phyloP scores from a whole-genome alignment of 1,140 invertebrate species.

The Drosophila rhopaloa region DNA sequence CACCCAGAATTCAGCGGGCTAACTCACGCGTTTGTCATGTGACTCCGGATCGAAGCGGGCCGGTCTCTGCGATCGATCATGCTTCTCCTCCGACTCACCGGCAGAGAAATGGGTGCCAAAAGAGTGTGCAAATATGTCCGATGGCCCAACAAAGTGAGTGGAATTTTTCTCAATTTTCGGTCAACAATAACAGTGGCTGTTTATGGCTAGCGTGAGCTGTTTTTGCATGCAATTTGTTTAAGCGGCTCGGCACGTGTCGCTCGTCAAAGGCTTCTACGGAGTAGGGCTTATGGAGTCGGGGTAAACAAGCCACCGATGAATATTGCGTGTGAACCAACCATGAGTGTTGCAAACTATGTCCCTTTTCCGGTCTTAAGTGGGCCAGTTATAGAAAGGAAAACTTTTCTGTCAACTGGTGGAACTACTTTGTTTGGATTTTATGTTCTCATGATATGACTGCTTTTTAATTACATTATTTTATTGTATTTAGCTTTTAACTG shows the following conservation, averaged over 20 bases:
- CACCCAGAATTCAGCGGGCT: slow-evolving; percentile 48
- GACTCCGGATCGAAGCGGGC: slow-evolving; percentile 29
- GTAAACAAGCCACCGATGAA: slow-evolving; percentile 2
- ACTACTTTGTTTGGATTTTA: background rate
- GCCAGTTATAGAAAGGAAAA: background rate
- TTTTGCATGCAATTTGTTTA: slow-evolving; percentile 35
- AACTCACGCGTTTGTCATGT: slow-evolving; percentile 78
- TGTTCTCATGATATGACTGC: no score
- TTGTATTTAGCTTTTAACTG: no score
- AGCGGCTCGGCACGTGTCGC: slow-evolving; percentile 38
- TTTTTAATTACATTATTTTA: no score
- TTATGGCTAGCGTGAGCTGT: slow-evolving; percentile 49
- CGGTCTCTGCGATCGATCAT: slow-evolving; percentile 15
- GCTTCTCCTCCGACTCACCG: background rate
- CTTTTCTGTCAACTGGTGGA: background rate
- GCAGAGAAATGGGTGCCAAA: slow-evolving; percentile 36
- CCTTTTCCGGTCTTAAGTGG: slow-evolving; percentile 23
- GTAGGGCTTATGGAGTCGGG: background rate
- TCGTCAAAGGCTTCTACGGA: slow-evolving; percentile 41
- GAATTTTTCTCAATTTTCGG: slow-evolving; percentile 42
- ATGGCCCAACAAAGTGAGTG: slow-evolving; percentile 31
- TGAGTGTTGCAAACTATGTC: slow-evolving; percentile 14
- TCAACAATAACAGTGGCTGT: slow-evolving; percentile 34
- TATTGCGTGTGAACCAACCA: slow-evolving; percentile 32
- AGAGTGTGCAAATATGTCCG: slow-evolving; percentile 66